Evolutionary conservation across 2,797 vertebrate species (phyloP), one percentile per base, ranked within the genome.

Genomic region (Taenioides sp.): DNA sequence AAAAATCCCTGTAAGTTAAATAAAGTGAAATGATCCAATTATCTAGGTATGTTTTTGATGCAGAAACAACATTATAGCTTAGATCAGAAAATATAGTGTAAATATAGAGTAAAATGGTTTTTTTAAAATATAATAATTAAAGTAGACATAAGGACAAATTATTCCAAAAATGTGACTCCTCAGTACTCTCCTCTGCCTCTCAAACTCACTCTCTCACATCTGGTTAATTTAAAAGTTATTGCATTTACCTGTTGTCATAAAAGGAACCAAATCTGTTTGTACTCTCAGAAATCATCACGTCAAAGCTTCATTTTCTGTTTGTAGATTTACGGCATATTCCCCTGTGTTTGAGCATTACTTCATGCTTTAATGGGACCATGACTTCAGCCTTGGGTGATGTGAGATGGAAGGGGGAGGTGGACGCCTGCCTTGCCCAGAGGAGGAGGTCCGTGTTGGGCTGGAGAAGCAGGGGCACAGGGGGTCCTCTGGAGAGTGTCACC

Each of bases 401-500:
- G 69, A n/a, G 34, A 2, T 75, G 71, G 78, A 88, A 79, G 81
- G 81, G 67, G 17, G 84, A 86, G 88, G 34, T 83, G 88, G 87
- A 87, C 71, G 70, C 76, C 83, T 81, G 81, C 69, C 62, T 78
- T 82, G 76, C 79, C 86, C 86, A 87, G 79, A 85, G 88, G 83
- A 84, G 37, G 65, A 61, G 83, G 78, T 87, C 86, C 86, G 87
- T 87, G 89, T 89, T 84, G 88, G 88, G 23, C 64, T 7, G 62
- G 70, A 82, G 76, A 79, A 85, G 85, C 77, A 86, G 83, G 74
- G 74, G 75, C 77, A 79, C 72, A 81, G 87, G 80, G 75, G 81
- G 88, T 89, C 84, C 84, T 90, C 92, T 92, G 92, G 90, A 82
- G 87, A 91, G 79, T 89, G 90, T 93, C 91, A 92, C 86, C 86